Evolutionary conservation across 2,888 invertebrate species (phyloP).

Genomic region (Tetrapedia diversipes): DNA sequence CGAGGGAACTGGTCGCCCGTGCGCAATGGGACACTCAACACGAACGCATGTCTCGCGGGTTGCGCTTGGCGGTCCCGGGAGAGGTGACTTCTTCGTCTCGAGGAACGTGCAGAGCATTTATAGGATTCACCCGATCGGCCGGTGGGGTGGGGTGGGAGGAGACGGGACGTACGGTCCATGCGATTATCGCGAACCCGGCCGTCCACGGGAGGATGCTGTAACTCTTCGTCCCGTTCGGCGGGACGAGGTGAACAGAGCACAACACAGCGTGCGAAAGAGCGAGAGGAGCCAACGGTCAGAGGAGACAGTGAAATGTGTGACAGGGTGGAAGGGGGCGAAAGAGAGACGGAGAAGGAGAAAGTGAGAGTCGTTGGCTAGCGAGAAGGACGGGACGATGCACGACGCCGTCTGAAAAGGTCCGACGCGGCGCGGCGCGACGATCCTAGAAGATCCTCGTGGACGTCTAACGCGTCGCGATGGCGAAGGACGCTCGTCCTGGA

Average conservation of each 20-base stretch:
- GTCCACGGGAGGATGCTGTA: constrained; percentile 76
- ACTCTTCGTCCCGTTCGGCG: constrained; percentile 60
- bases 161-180: constrained; percentile 75
- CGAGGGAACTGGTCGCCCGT: constrained; percentile 36
- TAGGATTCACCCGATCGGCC: constrained; percentile 80
- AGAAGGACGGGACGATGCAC: constrained; percentile 60
- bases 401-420: constrained; percentile 54
- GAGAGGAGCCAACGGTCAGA: too few relatives aligned
- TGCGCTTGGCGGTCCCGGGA: constrained; percentile 56
- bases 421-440: too few relatives aligned
- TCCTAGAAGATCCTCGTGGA: constrained; percentile 29
- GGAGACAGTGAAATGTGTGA: constrained; percentile 38
- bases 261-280: constrained; percentile 29
- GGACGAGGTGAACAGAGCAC: constrained; percentile 26
- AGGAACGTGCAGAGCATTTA: constrained; percentile 81
- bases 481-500: constrained; percentile 47
- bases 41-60: constrained; percentile 76
- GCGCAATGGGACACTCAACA: constrained; percentile 67
- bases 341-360: constrained; percentile 51
- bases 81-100: constrained; percentile 70
- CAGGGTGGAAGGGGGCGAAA: constrained; percentile 28
- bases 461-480: constrained; percentile 15
- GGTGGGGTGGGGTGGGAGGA: too few relatives aligned
- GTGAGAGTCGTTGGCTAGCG: constrained; percentile 54
- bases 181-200: constrained; percentile 74